Evolutionary conservation across 1,140 invertebrate species (phyloP), one percentile per base, ranked within the genome.

Genomic region (Pseudachorutes palmiensis): DNA sequence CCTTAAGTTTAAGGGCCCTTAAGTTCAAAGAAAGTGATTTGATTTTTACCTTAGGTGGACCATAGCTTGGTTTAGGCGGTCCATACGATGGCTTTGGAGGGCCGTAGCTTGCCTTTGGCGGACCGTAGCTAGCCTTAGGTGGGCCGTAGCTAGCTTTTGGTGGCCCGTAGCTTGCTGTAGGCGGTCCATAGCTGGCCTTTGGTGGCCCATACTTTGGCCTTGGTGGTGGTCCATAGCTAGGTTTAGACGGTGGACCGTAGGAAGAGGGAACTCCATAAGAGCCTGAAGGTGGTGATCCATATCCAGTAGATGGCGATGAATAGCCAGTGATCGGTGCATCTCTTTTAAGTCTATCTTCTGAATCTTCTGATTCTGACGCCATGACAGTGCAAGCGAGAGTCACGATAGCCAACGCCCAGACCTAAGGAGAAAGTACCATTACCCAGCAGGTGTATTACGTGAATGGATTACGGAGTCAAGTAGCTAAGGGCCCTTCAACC

Each of bases 261-360:
- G 51, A 55, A 16, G 51, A 24, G 5, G 51, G 51, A 5, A 55
- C 51, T 3, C 51, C 51, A 22, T 55, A 55, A 5, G 51, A 55
- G 24, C 51, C 51, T 26, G 51, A 55, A 45, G 36, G 36, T 9
- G n/a, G n/a, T 41, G 51, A 14, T 22, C 51, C 51, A 55, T 16
- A 55, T 55, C 51, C 51, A 5, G 51, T 55, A 5, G 51, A 55
- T 14, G 51, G 51, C 5, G 51, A 9, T 16, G 51, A 55, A 24
- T 55, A 55, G 51, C 51, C 24, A 14, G 51, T 55, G 24, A 55
- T 55, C 24, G 51, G 51, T 55, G 51, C 51, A 55, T 55, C 51
- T 22, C 51, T 55, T 26, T 55, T 55, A 26, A 5, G 12, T 55
- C 51, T 55, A 5, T 55, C 51, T 5, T 55, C 51, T 14, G 12